These are phyloP conservation scores for Sycophaga agraensis DNA, from an alignment of 1,140 invertebrate species.

Conservation along the genomic window DNA sequence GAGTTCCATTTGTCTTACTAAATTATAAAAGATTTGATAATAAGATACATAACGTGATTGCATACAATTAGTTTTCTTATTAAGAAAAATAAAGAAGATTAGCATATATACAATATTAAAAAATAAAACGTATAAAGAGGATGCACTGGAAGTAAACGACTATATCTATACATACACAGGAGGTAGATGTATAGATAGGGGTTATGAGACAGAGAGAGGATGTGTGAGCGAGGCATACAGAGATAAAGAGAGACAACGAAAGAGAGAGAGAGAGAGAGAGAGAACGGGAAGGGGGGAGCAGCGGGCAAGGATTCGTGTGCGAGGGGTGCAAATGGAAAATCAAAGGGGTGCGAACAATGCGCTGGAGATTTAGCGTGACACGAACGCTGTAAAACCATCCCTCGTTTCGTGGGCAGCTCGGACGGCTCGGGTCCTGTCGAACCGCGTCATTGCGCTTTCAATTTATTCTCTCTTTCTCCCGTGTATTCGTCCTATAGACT, in stretches of 20 bases:
- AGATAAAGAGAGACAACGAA: neutral
- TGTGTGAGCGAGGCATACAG: no score
- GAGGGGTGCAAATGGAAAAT: constrained; percentile 47
- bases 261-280: neutral
- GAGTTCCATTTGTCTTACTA: no score
- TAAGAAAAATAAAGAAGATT: neutral
- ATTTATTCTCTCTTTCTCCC: constrained; percentile 17
- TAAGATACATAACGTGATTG: no score
- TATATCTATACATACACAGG: no score
- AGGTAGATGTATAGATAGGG: no score
- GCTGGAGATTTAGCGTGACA: constrained; percentile 48
- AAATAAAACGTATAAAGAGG: constrained; percentile 11
- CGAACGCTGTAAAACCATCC: constrained; percentile 43
- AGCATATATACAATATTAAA: neutral
- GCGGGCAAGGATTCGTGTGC: constrained; percentile 29
- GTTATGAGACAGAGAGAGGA: no score
- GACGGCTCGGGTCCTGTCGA: constrained; percentile 8
- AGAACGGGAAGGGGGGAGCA: constrained; percentile 19
- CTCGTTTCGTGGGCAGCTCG: constrained; percentile 3
- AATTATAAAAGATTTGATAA: no score
- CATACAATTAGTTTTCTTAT: no score
- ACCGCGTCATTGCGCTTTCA: constrained; percentile 30
- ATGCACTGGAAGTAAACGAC: neutral
- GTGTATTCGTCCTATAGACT: neutral
- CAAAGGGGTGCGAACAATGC: constrained; percentile 50